Conservation (phyloP, 2,797 vertebrate genomes). For the Miichthys miiuy region DNA sequence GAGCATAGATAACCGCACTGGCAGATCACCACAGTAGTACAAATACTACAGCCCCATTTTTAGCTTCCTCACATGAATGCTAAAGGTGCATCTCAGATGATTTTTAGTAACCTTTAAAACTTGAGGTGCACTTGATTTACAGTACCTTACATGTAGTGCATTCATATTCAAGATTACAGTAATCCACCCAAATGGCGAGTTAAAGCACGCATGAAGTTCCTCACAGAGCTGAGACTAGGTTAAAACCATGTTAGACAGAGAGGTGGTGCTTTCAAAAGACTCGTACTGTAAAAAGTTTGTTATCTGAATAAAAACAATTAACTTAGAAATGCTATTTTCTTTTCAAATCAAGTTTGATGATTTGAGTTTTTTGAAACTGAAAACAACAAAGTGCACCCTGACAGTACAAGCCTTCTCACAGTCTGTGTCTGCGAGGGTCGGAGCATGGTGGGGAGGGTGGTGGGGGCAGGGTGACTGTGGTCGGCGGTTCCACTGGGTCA, state of each 20-base stretch:
- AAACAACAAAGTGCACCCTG: conserved; percentile 25
- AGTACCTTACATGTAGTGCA: conserved; percentile 42
- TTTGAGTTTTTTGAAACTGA: conserved; percentile 17
- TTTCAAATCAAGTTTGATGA: conserved; percentile 20
- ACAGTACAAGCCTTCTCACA: conserved; percentile 56
- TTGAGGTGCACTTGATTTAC: conserved; percentile 39
- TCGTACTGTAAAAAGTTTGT: conserved; percentile 14
- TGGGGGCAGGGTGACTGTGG: conserved; percentile 76
- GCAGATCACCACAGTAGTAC: conserved; percentile 42
- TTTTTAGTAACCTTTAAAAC: conserved; percentile 12
- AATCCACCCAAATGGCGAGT: conserved; percentile 8
- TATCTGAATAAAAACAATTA: conserved; percentile 22
- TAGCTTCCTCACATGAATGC: conserved; percentile 5
- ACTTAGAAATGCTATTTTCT: background rate
- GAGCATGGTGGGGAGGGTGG: conserved; percentile 79
- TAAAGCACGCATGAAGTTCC: conserved; percentile 25
- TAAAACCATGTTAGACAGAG: conserved; percentile 16
- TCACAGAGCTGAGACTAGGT: conserved; percentile 32
- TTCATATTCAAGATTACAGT: conserved; percentile 42
- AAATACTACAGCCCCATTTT: conserved; percentile 22
- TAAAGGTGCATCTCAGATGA: conserved; percentile 19
- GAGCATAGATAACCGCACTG: conserved; percentile 24
- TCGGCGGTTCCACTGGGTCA: conserved; percentile 86
- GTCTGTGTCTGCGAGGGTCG: conserved; percentile 80
- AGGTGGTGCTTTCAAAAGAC: conserved; percentile 10